Base-by-base conservation (phyloP, 2,888 invertebrate species). In the Pachliopta kotzebuea region DNA sequence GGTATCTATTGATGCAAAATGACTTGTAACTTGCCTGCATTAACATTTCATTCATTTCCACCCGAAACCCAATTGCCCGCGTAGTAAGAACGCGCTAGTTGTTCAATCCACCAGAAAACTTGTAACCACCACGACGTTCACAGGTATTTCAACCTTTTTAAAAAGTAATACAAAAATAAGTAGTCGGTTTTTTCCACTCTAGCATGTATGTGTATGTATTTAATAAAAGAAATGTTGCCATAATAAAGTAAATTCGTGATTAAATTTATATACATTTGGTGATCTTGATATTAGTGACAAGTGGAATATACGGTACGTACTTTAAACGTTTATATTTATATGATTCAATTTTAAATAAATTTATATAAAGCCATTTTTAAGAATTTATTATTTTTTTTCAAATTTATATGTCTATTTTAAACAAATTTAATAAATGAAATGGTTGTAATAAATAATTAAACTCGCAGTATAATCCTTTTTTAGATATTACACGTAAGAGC, bases 51-150 rank as follows among this genome's bases (percentile, higher is more conserved):
- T 56, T 60, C 23, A 64, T 24, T 31, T 60, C 24, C 29, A 50
- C 26, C 50, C 20, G 42, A 56, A 42, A 20, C 18, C 56, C 20
- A 29, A 29, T 45, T 45, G 54, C 23, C 23, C 26, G 58, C 53
- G 26, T 54, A 31, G 59, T 60, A 59, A 59, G 26, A 37, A 37
- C 54, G 45, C 24, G 37, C 21, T 37, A 31, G 37, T 37, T 56
- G 63, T 54, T 56, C 64, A 64, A 64, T 60, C 52, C 52, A 50
- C 42, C 60, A 56, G 64, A 60, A 60, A 64, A 60, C 64, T 52
- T 42, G 60, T 37, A 55, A 60, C 56, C 42, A 56, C 56, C 6
- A 50, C 60, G 50, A 60, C 64, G 64, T 26, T 37, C 52, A 56
- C 64, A 64, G 64, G 64, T 64, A 64, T 53, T 64, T 56, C 2